These are phyloP conservation scores for Tyria jacobaeae DNA, from an alignment of 2,888 invertebrate species.

Conservation along the genomic window DNA sequence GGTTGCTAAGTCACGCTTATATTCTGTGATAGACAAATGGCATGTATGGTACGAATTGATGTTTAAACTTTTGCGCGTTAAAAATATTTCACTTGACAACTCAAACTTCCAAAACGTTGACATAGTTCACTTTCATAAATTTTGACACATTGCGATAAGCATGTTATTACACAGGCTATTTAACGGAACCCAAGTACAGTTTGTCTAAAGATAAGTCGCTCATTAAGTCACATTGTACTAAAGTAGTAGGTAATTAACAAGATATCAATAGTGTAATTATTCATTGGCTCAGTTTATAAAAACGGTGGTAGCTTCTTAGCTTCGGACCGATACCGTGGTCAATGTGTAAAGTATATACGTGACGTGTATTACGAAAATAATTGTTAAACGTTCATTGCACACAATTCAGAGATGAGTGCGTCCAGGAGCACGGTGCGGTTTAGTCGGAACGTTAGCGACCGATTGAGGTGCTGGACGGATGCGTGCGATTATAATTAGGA, in stretches of 20 bases:
- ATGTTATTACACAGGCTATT: too few relatives aligned
- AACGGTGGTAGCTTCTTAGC: constrained; percentile 23
- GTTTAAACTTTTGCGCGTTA: not conserved
- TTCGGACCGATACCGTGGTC: constrained; percentile 19
- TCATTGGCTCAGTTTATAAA: constrained; percentile 41
- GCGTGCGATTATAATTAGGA: constrained; percentile 87
- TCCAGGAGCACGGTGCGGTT: constrained; percentile 54
- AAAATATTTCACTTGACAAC: constrained; percentile 8
- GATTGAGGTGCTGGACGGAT: constrained; percentile 85
- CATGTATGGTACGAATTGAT: not conserved
- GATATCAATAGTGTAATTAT: constrained; percentile 46
- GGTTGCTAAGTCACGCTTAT: constrained; percentile 22
- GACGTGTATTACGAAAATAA: constrained; percentile 57
- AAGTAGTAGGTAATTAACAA: constrained; percentile 44
- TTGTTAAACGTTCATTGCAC: constrained; percentile 58
- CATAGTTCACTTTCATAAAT: constrained; percentile 33
- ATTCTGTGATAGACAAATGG: constrained; percentile 23
- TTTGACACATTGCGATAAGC: too few relatives aligned
- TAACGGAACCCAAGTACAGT: too few relatives aligned
- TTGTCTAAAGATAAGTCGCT: constrained; percentile 1
- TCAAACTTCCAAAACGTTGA: constrained; percentile 23
- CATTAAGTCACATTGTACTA: constrained; percentile 19
- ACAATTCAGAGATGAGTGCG: constrained; percentile 58
- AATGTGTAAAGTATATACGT: constrained; percentile 52
- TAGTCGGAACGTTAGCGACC: constrained; percentile 69